Evolutionary conservation across 2,888 invertebrate species (phyloP).

Genomic region (Amphipoea lucens): DNA sequence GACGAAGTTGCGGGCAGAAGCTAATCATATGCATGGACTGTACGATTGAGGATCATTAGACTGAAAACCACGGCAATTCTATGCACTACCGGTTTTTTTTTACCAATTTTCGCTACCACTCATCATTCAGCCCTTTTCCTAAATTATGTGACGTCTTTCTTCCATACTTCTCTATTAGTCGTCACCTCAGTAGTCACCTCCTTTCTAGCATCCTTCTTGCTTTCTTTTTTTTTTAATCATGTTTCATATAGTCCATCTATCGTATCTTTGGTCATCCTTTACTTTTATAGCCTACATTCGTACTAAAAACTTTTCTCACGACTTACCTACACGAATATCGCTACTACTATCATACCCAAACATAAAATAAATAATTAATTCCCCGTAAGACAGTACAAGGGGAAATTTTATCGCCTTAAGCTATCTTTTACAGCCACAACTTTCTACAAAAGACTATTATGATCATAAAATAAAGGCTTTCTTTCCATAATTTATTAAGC

Average conservation of each 20-base stretch:
- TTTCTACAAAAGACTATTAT: not conserved
- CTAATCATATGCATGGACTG: not conserved
- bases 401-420: not conserved
- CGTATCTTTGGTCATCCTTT: not conserved
- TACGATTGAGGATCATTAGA: not conserved
- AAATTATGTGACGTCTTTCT: no score
- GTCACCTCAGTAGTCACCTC: not conserved
- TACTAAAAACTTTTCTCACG: not conserved
- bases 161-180: not conserved
- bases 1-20: not conserved
- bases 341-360: not conserved
- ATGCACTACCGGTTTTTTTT: no score
- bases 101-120: no score
- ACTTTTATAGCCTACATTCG: not conserved
- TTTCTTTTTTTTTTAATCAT: no score
- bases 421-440: not conserved
- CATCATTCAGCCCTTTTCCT: no score
- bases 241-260: not conserved
- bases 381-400: not conserved
- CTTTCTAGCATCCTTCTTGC: no score
- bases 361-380: not conserved
- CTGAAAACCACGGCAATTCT: no score
- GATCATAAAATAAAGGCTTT: not conserved
- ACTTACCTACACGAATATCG: not conserved
- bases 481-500: conserved; percentile 12